phyloP scores from a whole-genome alignment of 2,797 vertebrate species.

The Anabacerthia variegaticeps region DNA sequence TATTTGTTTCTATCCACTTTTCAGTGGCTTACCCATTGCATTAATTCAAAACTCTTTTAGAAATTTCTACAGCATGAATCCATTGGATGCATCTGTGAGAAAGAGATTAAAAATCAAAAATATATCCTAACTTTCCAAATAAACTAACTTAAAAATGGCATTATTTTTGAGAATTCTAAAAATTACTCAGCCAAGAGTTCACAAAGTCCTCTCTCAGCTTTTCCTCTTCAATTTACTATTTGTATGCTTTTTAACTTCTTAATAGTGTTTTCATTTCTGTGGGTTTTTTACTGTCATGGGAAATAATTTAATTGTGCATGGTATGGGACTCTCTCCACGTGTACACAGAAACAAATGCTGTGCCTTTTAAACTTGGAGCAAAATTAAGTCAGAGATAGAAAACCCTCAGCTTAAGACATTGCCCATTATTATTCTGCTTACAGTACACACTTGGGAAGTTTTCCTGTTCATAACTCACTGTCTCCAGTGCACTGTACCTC shows the following conservation, averaged over 20 bases:
- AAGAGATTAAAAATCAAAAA: neutral
- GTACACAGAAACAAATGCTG: neutral
- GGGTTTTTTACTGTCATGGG: neutral
- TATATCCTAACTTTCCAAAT: neutral
- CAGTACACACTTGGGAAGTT: slow-evolving; percentile 49
- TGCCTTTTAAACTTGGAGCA: neutral
- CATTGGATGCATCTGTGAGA: neutral
- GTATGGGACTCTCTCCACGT: neutral
- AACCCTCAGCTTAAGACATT: neutral
- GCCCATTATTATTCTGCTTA: slow-evolving; percentile 11
- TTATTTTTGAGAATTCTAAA: neutral
- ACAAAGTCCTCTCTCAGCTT: neutral
- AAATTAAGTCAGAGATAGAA: neutral
- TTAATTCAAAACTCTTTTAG: neutral
- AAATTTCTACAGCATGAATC: neutral
- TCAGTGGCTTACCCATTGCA: neutral
- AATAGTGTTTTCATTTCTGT: neutral
- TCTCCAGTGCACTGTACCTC: slow-evolving; percentile 23
- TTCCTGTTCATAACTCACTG: slow-evolving; percentile 62
- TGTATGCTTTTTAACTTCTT: neutral
- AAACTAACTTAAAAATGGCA: neutral
- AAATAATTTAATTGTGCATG: neutral
- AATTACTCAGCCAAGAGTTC: neutral
- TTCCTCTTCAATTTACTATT: neutral
- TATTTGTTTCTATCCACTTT: neutral